A percentile compares a stretch with the other conserved stretches of the same genome.
phyloP scores from a whole-genome alignment of 2,113 vertebrate genomes.

The Crotalus viridis region DNA sequence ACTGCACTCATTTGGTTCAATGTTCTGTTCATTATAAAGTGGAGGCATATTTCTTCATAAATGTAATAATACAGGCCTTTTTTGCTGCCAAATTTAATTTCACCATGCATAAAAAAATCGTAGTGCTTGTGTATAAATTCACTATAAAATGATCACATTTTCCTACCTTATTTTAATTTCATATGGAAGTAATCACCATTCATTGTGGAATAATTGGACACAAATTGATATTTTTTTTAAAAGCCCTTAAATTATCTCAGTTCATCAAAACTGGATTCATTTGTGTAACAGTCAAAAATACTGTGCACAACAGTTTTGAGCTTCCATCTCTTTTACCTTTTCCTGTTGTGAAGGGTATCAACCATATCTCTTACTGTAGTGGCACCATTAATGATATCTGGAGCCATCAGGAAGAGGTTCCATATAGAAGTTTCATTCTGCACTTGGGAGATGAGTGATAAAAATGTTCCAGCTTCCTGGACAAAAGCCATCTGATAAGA shows the following conservation, averaged over 20 bases:
- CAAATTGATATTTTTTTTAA: not conserved
- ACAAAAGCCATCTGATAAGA: constrained; percentile 67
- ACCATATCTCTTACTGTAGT: constrained; percentile 43
- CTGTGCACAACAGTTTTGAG: not conserved
- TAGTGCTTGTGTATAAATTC: not conserved
- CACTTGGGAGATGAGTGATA: constrained; percentile 68
- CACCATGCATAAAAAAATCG: not conserved
- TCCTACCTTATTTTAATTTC: not conserved
- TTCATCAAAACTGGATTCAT: constrained; percentile 1
- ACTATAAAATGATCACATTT: constrained; percentile 4
- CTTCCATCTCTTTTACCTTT: constrained; percentile 62
- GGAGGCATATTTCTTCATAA: not conserved
- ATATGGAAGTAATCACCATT: not conserved
- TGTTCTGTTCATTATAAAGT: not conserved
- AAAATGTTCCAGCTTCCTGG: constrained; percentile 57
- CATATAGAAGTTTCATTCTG: constrained; percentile 72
- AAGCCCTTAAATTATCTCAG: not conserved
- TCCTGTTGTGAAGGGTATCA: constrained; percentile 62
- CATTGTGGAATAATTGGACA: not conserved
- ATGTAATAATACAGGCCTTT: constrained; percentile 13
- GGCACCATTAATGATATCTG: constrained; percentile 64
- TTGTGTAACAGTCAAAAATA: constrained; percentile 2
- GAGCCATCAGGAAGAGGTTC: constrained; percentile 70
- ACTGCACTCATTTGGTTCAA: not conserved
- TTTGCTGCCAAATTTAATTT: constrained; percentile 9